A percentile compares a stretch with the other conserved stretches of the same genome.
Conservation (phyloP, 2,888 invertebrate species). For the Hypomecis atomaria region DNA sequence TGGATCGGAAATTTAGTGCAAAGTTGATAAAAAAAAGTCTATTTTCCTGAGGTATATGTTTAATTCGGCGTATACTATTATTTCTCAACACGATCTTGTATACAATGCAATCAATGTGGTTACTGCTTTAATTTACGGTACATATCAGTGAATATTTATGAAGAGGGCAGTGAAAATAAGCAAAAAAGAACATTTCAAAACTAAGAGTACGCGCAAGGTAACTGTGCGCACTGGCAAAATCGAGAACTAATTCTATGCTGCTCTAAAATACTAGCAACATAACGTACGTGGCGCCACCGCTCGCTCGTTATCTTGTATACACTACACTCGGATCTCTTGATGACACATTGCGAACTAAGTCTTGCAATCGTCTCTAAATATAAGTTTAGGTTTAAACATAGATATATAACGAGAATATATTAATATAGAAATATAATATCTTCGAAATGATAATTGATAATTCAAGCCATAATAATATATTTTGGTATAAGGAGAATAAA, state of each 20-base stretch:
- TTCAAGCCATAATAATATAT: slow-evolving; percentile 84
- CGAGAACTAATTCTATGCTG: no score
- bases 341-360: slow-evolving; percentile 78
- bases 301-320: neutral
- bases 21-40: no score
- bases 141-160: slow-evolving; percentile 47
- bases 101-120: no score
- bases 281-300: no score
- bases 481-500: slow-evolving; percentile 80
- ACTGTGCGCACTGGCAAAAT: no score
- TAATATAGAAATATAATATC: slow-evolving; percentile 77
- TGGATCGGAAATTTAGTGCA: no score
- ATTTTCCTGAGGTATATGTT: neutral
- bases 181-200: slow-evolving; percentile 64
- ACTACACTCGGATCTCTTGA: slow-evolving; percentile 72
- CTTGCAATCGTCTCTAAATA: slow-evolving; percentile 75
- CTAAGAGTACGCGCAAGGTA: no score
- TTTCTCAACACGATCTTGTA: no score
- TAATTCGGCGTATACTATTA: no score
- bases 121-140: slow-evolving; percentile 30
- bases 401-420: slow-evolving; percentile 72
- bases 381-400: slow-evolving; percentile 76
- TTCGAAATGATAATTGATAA: slow-evolving; percentile 78
- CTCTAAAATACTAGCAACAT: no score
- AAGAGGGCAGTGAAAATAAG: slow-evolving; percentile 30